These are phyloP conservation scores for Zaprionus ghesquierei DNA, from an alignment of 1,140 invertebrate species.

Conservation along the genomic window DNA sequence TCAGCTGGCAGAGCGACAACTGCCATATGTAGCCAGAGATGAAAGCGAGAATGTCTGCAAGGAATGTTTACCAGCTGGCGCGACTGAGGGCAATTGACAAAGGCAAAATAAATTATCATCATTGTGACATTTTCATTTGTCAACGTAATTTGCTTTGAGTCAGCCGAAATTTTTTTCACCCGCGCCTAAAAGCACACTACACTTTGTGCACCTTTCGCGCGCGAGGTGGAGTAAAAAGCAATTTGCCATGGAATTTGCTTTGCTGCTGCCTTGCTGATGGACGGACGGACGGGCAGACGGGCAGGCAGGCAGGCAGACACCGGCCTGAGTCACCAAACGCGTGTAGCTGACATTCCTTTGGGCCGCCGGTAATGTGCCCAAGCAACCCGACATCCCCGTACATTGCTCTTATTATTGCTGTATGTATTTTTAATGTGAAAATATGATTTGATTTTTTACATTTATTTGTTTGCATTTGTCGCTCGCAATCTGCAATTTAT, in stretches of 20 bases:
- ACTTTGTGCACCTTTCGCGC: constrained; percentile 42
- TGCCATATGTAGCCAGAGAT: constrained; percentile 32
- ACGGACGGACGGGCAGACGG: not conserved
- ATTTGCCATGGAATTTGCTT: constrained; percentile 69
- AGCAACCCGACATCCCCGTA: constrained; percentile 15
- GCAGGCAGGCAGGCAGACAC: not conserved
- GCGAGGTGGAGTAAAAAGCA: constrained; percentile 41
- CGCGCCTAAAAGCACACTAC: constrained; percentile 65
- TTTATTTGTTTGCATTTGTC: constrained; percentile 62
- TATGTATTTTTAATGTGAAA: constrained; percentile 57
- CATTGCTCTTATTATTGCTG: constrained; percentile 57
- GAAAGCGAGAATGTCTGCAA: constrained; percentile 59
- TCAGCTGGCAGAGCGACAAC: constrained; percentile 27
- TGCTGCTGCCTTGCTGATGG: constrained; percentile 35
- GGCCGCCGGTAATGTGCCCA: constrained; percentile 36
- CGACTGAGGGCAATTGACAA: constrained; percentile 62
- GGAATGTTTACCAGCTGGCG: constrained; percentile 48
- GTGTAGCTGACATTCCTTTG: constrained; percentile 49
- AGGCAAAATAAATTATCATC: constrained; percentile 80
- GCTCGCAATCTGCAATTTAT: constrained; percentile 64
- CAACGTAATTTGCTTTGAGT: constrained; percentile 72
- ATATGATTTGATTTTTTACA: constrained; percentile 77
- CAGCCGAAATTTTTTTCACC: constrained; percentile 50
- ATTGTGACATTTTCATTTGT: constrained; percentile 80
- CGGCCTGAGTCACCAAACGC: not conserved